Base-by-base conservation (phyloP, 2,797 vertebrate genomes). In the Echiichthys vipera region DNA sequence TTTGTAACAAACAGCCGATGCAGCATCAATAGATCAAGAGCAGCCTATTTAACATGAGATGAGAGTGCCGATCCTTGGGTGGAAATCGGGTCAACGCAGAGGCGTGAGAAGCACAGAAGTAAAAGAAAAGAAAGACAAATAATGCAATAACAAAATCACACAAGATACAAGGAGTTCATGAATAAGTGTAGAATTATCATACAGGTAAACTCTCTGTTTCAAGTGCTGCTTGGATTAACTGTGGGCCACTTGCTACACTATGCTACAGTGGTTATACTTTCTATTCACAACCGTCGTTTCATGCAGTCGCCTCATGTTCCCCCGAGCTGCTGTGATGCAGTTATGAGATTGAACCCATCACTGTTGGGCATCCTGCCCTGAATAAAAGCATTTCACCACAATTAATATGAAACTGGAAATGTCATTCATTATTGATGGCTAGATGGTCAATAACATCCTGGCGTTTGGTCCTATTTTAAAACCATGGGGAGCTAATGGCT, bases 401-500 rank as follows among this genome's bases (percentile, higher is more conserved):
- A 69, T 74, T 54, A 74, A 74, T 45, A 58, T 67, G 51, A 43
- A 59, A 22, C 56, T 40, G 53, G 39, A 73, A 78, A 73, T 24
- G 30, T 37, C 40, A 62, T 82, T 45, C 43, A 59, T 74, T 72
- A 79, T 74, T 61, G 24, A 65, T 76, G 11, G 22, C n/a, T 9
- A n/a, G n/a, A 2, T 53, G 57, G 49, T 84, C 80, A 69, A 69
- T 74, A 54, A 58, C 54, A 17, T 74, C 68, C 69, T 65, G 57
- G 43, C 63, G 65, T 62, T 67, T 80, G 58, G 64, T 20, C 17
- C 25, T 39, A 0, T 65, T 65, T 71, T 30, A 36, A 65, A 45
- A 13, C 3, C 22, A 34, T 32, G 25, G 49, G 5, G 15, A 54
- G 64, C 57, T 64, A 56, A 67, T 61, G 67, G 62, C 18, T 64